Conservation (phyloP, 2,113 vertebrate genomes). For the Siphamia tubifer region DNA sequence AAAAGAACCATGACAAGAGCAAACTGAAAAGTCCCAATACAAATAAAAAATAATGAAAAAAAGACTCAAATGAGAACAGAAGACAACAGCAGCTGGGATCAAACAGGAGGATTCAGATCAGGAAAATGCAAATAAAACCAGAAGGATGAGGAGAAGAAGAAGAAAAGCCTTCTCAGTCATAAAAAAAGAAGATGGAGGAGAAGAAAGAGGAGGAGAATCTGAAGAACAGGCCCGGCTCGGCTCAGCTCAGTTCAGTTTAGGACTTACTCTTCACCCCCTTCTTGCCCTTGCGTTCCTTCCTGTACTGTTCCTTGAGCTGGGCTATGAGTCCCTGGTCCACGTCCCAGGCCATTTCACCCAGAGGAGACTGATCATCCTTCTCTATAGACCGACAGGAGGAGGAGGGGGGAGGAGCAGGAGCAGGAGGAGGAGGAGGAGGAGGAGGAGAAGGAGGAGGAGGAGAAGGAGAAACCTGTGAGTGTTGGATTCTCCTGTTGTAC, state of each 20-base stretch:
- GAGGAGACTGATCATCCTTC: conserved; percentile 90
- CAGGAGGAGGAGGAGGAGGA: neutral
- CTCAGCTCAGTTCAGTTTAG: too few species aligned
- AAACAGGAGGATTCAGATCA: neutral
- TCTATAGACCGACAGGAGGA: conserved; percentile 82
- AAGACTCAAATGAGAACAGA: too few species aligned
- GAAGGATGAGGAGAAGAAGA: neutral
- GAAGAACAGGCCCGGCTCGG: conserved; percentile 61
- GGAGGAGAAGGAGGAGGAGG: neutral
- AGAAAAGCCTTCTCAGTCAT: too few species aligned
- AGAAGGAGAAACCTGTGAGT: conserved; percentile 2
- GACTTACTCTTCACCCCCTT: conserved; percentile 99
- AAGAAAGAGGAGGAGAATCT: conserved; percentile 30
- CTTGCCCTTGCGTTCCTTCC: conserved; percentile 97
- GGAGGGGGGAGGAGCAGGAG: neutral
- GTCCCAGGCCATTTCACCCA: conserved; percentile 87
- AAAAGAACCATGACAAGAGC: too few species aligned
- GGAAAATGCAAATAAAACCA: neutral
- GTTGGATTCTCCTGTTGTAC: too few species aligned
- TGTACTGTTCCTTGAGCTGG: conserved; percentile 99
- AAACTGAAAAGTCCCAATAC: too few species aligned
- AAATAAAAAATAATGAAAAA: too few species aligned
- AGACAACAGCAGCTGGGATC: neutral
- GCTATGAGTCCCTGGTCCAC: conserved; percentile 98
- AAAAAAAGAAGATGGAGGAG: neutral